Base-by-base conservation (phyloP, 2,113 vertebrate species). In the Pagrus major region DNA sequence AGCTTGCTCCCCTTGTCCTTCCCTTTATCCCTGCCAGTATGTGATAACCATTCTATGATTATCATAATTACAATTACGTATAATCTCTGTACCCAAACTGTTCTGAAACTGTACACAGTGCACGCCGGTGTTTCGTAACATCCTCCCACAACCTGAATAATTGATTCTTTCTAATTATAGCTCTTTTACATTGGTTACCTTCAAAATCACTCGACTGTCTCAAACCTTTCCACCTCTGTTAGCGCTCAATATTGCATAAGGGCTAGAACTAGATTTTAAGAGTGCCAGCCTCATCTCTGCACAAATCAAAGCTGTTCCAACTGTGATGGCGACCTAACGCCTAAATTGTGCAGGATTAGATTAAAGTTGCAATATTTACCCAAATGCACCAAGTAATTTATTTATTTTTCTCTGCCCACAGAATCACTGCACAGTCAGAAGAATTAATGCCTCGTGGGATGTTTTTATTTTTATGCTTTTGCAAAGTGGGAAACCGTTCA, bases 1-100 rank as follows among this genome's bases (percentile, higher is more conserved):
- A 0, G 31, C 69, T 55, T 44, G 27, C 54, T 65, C 47, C 12
- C 31, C 55, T 31, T 54, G 27, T 59, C 58, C 63, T 33, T 64
- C 23, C 51, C 25, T 78, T 35, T 54, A 61, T 49, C 31, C 20
- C 41, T 65, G 49, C 44, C 63, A 58, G 59, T 47, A 25, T 60
- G 41, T 56, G n/a, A 70, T 55, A 63, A 80, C 39, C 42, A 52
- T 54, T 74, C 42, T 63, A 39, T 75, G 21, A 68, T 71, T 71
- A 63, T 59, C 51, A 31, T 70, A 74, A 81, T 59, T 51, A 42
- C 54, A 81, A 64, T 44, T 58, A 55, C 25, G 8, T 18, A 27
- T 66, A 31, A 42, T 68, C 37, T 67, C 46, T 51, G 33, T n/a
- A 29, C 35, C 46, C n/a, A 67, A n/a, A 81, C n/a, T 31, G 23